Evolutionary conservation across 2,113 vertebrate species (phyloP).

Genomic region (Merops nubicus): DNA sequence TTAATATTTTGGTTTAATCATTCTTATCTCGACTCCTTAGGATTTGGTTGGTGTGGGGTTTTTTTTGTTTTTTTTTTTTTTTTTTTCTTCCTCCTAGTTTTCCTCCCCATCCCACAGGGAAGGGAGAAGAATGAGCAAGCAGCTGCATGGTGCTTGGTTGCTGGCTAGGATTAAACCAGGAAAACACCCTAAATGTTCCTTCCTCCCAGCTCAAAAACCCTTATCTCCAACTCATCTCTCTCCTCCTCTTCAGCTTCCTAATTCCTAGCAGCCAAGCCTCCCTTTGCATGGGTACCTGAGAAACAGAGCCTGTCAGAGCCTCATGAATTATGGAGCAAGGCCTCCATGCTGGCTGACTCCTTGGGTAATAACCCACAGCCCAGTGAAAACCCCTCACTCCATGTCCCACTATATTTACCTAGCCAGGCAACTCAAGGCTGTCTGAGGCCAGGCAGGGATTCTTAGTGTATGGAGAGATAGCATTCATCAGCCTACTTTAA

Average conservation of each 20-base stretch:
- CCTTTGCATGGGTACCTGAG: neutral
- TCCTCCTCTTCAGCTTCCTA: neutral
- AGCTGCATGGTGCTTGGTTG: neutral
- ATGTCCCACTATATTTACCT: neutral
- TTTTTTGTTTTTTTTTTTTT: too few relatives aligned
- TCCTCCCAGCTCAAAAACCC: neutral
- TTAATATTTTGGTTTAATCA: neutral
- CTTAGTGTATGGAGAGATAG: neutral
- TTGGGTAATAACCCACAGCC: neutral
- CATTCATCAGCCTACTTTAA: neutral
- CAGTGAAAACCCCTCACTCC: neutral
- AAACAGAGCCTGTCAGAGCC: neutral
- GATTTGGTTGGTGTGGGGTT: too few relatives aligned
- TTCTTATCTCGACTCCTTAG: neutral
- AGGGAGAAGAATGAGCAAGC: neutral
- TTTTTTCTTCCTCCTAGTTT: too few relatives aligned
- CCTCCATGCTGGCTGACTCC: neutral
- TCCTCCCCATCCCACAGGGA: neutral
- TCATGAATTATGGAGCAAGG: neutral
- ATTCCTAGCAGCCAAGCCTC: neutral
- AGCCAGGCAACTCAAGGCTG: neutral
- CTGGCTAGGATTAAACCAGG: neutral
- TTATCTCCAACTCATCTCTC: neutral
- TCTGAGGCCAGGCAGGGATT: neutral
- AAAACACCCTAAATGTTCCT: neutral